Evolutionary conservation across 2,113 vertebrate genomes (phyloP).

Genomic region (Malurus alboscapulatus): DNA sequence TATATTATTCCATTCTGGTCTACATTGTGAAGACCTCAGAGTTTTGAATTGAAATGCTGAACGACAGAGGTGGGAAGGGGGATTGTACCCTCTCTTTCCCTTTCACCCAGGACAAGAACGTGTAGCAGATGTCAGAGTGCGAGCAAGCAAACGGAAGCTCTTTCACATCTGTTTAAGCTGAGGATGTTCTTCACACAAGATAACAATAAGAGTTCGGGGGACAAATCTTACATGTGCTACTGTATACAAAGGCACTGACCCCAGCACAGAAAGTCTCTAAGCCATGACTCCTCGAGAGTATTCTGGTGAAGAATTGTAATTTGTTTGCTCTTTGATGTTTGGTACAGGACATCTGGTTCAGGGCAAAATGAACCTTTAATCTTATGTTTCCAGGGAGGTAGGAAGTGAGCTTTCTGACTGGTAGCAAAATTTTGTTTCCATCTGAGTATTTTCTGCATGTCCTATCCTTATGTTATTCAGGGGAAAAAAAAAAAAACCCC

Average conservation of each 20-base stretch:
- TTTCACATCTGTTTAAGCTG: fast-evolving
- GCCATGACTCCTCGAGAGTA: background rate
- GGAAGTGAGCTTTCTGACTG: background rate
- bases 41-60: background rate
- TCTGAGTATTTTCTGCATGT: background rate
- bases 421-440: background rate
- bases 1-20: background rate
- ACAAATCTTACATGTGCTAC: background rate
- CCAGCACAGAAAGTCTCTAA: background rate
- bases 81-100: background rate
- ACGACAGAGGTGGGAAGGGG: background rate
- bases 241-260: background rate
- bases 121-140: background rate
- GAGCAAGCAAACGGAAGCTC: background rate
- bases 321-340: background rate
- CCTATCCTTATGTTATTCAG: background rate
- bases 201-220: background rate
- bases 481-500: fast-evolving
- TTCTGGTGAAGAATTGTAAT: background rate
- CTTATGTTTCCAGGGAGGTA: background rate
- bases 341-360: background rate
- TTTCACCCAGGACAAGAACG: background rate
- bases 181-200: background rate
- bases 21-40: background rate
- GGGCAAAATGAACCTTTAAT: background rate